phyloP scores from a whole-genome alignment of 2,888 invertebrate genomes.

The Tiphia femorata region DNA sequence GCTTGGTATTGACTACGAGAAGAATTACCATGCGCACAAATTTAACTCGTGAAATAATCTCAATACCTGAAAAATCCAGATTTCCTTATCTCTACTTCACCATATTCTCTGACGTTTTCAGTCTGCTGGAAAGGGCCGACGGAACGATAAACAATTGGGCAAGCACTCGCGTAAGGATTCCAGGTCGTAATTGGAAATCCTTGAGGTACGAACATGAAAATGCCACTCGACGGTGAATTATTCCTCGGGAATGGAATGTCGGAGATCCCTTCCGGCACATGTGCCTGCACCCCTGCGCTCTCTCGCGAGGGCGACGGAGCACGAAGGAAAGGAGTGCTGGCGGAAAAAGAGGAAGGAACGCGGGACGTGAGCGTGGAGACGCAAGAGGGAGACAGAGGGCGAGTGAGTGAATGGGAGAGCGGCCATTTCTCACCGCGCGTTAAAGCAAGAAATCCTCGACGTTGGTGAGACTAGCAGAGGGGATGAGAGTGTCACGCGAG shows the following conservation, averaged over 20 bases:
- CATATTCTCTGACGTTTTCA: no score
- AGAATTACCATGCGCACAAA: no score
- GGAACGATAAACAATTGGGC: no score
- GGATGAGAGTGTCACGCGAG: background rate
- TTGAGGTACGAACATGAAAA: no score
- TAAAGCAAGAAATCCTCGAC: conserved; percentile 5
- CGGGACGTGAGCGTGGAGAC: background rate
- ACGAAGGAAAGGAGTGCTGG: background rate
- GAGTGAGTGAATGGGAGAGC: background rate
- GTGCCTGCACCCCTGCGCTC: no score
- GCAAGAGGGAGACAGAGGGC: conserved; percentile 7
- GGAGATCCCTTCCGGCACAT: background rate
- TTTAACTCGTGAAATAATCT: no score
- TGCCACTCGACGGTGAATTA: background rate
- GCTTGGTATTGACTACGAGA: no score
- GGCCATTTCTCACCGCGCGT: conserved; percentile 7
- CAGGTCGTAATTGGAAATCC: no score
- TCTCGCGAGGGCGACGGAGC: background rate
- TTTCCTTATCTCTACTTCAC: no score
- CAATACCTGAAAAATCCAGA: no score
- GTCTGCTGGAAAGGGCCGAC: no score
- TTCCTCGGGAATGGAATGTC: background rate
- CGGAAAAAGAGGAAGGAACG: background rate
- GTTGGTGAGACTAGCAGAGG: background rate
- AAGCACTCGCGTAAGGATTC: no score